phyloP scores from a whole-genome alignment of 2,797 vertebrate genomes.

The Sitta carolinensis region DNA sequence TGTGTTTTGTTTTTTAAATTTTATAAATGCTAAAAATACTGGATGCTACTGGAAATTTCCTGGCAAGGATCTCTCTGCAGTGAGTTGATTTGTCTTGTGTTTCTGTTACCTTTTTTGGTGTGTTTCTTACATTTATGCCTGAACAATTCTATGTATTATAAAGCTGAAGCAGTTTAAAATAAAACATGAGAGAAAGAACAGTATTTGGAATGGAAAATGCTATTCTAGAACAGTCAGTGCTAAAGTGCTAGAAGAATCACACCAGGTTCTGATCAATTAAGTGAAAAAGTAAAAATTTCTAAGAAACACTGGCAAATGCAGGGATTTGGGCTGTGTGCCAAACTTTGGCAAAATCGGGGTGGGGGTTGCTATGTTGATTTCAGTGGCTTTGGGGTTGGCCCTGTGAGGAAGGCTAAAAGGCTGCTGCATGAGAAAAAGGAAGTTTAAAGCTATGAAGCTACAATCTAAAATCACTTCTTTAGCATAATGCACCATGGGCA shows the following conservation, averaged over 20 bases:
- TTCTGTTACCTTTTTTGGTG: constrained; percentile 6
- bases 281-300: neutral
- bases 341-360: neutral
- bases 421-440: neutral
- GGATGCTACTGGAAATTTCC: constrained; percentile 15
- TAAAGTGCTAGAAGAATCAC: neutral
- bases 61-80: neutral
- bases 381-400: neutral
- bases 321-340: neutral
- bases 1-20: constrained; percentile 21
- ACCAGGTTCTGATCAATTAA: neutral
- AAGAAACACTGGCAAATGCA: neutral
- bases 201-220: neutral
- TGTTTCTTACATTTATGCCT: constrained; percentile 13
- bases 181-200: neutral
- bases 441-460: neutral
- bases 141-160: constrained; percentile 11
- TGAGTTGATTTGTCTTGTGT: neutral
- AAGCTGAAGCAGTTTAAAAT: constrained; percentile 19
- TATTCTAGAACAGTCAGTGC: neutral
- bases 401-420: neutral
- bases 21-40: constrained; percentile 21
- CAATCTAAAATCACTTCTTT: neutral
- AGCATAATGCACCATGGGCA: neutral
- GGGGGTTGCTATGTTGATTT: neutral